Percentiles rank a stretch among this genome's conserved stretches.
Evolutionary conservation across 2,888 invertebrate genomes (phyloP).

Genomic region (Imbricaverruca yamaguchii): DNA sequence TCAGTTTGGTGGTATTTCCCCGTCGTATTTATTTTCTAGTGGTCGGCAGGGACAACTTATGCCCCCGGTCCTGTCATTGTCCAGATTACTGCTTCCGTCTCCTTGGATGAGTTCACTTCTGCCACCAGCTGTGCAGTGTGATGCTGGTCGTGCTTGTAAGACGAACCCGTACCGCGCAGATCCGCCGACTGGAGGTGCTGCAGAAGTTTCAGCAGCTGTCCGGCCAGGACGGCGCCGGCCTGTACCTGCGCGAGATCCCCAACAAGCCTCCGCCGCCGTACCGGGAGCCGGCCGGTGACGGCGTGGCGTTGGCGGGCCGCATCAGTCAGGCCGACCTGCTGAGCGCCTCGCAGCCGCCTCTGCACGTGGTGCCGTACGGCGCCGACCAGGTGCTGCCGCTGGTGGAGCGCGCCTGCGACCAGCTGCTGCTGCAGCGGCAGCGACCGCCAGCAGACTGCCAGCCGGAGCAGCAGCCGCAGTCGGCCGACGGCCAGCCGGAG

Average conservation of each 20-base stretch:
- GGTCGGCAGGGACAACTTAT: too few relatives aligned
- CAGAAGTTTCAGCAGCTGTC: slow-evolving; percentile 30
- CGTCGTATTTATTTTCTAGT: too few relatives aligned
- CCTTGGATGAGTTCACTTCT: too few relatives aligned
- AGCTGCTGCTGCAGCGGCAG: neutral
- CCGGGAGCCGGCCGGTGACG: slow-evolving; percentile 50
- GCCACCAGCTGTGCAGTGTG: too few relatives aligned
- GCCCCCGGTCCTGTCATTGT: too few relatives aligned
- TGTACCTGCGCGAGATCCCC: slow-evolving; percentile 58
- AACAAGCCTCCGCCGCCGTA: slow-evolving; percentile 70
- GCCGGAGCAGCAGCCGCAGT: neutral
- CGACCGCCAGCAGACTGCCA: slow-evolving; percentile 18
- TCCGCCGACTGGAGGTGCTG: slow-evolving; percentile 43
- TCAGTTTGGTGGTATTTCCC: too few relatives aligned
- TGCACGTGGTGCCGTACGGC: slow-evolving; percentile 44
- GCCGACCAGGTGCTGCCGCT: slow-evolving; percentile 38
- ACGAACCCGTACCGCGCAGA: slow-evolving; percentile 22
- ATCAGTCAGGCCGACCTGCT: slow-evolving; percentile 45
- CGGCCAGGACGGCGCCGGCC: slow-evolving; percentile 32
- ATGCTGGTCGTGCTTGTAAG: too few relatives aligned
- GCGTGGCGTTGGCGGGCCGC: slow-evolving; percentile 14
- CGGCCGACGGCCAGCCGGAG: neutral
- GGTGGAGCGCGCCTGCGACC: slow-evolving; percentile 34
- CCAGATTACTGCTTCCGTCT: too few relatives aligned
- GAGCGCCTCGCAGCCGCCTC: slow-evolving; percentile 45